These are phyloP conservation scores for Abrostola triplasia DNA, from an alignment of 2,888 invertebrate genomes.

Conservation along the genomic window DNA sequence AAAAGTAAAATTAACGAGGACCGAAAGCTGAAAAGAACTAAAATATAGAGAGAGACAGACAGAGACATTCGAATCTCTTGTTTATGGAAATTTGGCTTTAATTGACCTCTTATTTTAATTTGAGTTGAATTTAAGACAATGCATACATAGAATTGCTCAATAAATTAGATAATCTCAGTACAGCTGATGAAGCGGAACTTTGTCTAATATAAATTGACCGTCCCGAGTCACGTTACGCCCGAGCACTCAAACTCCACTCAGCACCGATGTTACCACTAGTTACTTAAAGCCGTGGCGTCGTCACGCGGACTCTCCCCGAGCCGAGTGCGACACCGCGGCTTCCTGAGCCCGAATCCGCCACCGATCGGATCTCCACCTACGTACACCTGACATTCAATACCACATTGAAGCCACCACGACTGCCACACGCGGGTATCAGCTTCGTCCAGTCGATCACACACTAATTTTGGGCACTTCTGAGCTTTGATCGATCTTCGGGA, in stretches of 20 bases:
- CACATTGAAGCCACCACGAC: conserved; percentile 31
- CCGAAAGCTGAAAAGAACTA: neutral
- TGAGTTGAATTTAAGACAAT: neutral
- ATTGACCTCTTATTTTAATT: neutral
- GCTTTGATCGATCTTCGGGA: conserved; percentile 31
- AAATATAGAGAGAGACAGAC: neutral
- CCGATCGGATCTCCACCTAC: conserved; percentile 54
- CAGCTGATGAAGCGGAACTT: conserved; percentile 60
- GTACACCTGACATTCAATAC: conserved; percentile 51
- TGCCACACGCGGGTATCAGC: conserved; percentile 28
- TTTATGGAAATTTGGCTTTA: no score
- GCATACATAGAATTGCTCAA: neutral
- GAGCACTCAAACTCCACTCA: conserved; percentile 75
- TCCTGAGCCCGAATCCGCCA: conserved; percentile 49
- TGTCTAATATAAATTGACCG: conserved; percentile 57
- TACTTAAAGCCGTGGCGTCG: conserved; percentile 44
- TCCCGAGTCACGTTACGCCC: conserved; percentile 76
- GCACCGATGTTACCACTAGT: conserved; percentile 64
- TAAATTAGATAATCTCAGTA: conserved; percentile 5
- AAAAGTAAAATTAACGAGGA: neutral
- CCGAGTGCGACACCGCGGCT: conserved; percentile 52
- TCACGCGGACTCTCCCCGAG: conserved; percentile 15
- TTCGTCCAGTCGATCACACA: conserved; percentile 32
- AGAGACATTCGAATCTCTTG: no score
- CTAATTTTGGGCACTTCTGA: conserved; percentile 34